Evolutionary conservation across 2,888 invertebrate genomes (phyloP), one percentile per base, ranked within the genome.

Genomic region (Dynastes tityus): DNA sequence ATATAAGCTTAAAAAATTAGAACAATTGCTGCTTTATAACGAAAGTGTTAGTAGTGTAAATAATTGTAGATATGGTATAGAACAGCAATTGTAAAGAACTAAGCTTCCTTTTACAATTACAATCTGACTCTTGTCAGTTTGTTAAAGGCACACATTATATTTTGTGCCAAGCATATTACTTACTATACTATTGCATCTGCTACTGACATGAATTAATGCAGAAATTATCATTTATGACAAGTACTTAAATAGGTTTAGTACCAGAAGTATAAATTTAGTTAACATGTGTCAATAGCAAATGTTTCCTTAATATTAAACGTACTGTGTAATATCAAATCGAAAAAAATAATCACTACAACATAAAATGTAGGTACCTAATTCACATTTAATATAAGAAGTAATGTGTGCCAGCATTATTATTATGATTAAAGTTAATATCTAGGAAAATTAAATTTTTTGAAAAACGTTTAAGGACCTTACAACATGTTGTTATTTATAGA

Each of bases 1-100:
- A 37, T 37, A 40, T 68, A 78, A 67, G 78, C 79, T 80, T 80
- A 61, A 79, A 73, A 40, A 65, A 67, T 22, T 53, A 53, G 13
- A 58, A n/a, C 68, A 68, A 68, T 40, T 53, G 45, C 76, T 61
- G 58, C 40, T 76, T 37, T 76, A 32, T 76, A 53, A 76, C 58
- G 67, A 76, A 45, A 45, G 6, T 29, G n/a, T 76, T 68, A 58
- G 76, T 9, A 65, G 5, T 65, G 74, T 74, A 74, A 74, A 74
- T 64, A 45, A 45, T 53, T 53, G 13, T 65, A 76, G 65, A 45
- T 22, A 16, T 68, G 55, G 55, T 76, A 45, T 76, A 45, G 53
- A 76, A 68, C 76, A 58, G 67, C 68, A 76, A 55, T 37, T 76
- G 76, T 67, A 68, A 55, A 67, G 27, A 32, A 45, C 58, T 58